These are phyloP conservation scores for Cichladusa arquata DNA, from an alignment of 2,113 vertebrate species.

Conservation along the genomic window DNA sequence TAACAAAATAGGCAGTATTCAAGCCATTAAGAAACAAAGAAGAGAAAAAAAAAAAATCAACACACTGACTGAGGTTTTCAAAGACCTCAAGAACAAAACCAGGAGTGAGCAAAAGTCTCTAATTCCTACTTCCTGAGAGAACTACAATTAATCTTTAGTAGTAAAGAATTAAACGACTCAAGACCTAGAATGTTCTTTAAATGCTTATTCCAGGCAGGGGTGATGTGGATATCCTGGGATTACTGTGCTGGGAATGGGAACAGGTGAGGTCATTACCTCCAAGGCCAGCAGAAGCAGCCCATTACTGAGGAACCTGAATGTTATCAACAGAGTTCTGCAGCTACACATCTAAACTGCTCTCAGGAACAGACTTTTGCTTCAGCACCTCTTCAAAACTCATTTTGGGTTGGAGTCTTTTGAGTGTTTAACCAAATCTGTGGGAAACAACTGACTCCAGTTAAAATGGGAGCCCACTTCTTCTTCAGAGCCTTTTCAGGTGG, in stretches of 20 bases:
- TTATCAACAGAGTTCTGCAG: not conserved
- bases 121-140: not conserved
- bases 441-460: not conserved
- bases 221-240: not conserved
- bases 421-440: not conserved
- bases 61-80: not conserved
- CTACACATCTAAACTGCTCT: not conserved
- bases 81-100: not conserved
- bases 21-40: not conserved
- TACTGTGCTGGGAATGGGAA: not conserved
- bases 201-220: not conserved
- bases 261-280: not conserved
- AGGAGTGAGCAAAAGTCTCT: not conserved
- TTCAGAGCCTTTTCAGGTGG: not conserved
- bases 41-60: not conserved
- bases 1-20: not conserved
- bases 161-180: not conserved
- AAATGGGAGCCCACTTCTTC: not conserved
- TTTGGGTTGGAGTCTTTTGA: not conserved
- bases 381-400: not conserved
- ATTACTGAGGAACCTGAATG: not conserved
- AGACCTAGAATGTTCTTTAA: not conserved
- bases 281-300: not conserved
- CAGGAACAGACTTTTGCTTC: not conserved
- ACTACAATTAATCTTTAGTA: not conserved